These are phyloP conservation scores for Dipus sagitta DNA, from an alignment of 2,797 vertebrate genomes.

Conservation along the genomic window DNA sequence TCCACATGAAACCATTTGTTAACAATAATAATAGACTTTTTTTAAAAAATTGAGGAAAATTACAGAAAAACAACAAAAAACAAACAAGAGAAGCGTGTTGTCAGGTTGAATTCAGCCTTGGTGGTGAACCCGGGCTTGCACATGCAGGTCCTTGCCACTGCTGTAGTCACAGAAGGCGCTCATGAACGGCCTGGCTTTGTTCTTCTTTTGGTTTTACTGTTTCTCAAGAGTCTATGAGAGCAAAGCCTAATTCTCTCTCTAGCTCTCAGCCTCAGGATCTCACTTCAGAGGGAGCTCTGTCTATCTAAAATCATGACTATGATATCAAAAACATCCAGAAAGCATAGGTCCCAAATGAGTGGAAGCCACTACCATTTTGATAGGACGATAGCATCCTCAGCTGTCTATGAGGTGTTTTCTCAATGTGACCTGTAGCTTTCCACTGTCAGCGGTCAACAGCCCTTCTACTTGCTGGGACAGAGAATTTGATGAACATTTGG, in stretches of 20 bases:
- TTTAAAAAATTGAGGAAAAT: too few species aligned
- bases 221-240: not conserved
- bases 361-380: not conserved
- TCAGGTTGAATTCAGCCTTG: not conserved
- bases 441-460: not conserved
- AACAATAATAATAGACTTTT: too few species aligned
- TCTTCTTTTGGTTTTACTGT: not conserved
- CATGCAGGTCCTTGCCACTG: not conserved
- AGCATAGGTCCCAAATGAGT: not conserved
- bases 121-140: not conserved
- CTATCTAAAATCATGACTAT: not conserved
- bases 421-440: not conserved
- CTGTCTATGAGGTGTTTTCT: not conserved
- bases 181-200: not conserved
- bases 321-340: not conserved
- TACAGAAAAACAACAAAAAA: too few species aligned
- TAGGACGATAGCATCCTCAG: not conserved
- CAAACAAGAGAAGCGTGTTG: rapidly evolving
- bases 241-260: not conserved
- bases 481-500: not conserved
- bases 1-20: too few species aligned
- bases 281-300: not conserved
- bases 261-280: too few species aligned
- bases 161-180: not conserved
- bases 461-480: not conserved